Conservation (phyloP, 2,888 invertebrate genomes). For the Phyllotreta striolata region DNA sequence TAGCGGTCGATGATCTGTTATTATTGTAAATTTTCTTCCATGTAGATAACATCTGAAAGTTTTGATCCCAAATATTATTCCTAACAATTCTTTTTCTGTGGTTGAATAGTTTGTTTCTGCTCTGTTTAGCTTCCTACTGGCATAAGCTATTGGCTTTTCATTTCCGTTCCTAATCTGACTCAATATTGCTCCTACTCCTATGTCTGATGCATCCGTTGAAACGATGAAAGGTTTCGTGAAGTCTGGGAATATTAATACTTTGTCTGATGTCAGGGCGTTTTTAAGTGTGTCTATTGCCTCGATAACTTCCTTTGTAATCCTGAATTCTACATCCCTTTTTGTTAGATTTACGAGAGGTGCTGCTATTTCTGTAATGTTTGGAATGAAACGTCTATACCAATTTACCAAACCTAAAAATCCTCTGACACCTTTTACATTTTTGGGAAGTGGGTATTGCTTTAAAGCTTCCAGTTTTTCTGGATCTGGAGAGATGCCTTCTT, state of each 20-base stretch:
- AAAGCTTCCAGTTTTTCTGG: slow-evolving; percentile 24
- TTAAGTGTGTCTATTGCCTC: slow-evolving; percentile 27
- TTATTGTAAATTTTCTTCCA: slow-evolving; percentile 17
- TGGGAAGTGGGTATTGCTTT: slow-evolving; percentile 16
- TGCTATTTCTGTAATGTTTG: slow-evolving; percentile 28
- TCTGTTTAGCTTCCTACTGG: slow-evolving; percentile 27
- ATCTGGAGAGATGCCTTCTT: slow-evolving; percentile 29
- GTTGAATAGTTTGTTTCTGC: slow-evolving; percentile 17
- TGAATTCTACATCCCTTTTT: slow-evolving; percentile 32
- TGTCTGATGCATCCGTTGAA: slow-evolving; percentile 32
- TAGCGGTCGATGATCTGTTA: slow-evolving; percentile 21
- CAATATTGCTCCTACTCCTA: slow-evolving; percentile 31
- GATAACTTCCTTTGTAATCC: slow-evolving; percentile 27
- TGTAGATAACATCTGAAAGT: slow-evolving; percentile 13
- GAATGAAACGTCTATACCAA: slow-evolving; percentile 35
- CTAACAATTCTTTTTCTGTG: slow-evolving; percentile 25
- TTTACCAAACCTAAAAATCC: slow-evolving; percentile 35
- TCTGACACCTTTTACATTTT: slow-evolving; percentile 28
- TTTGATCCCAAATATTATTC: slow-evolving; percentile 17
- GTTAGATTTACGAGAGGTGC: slow-evolving; percentile 27
- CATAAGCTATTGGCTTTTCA: slow-evolving; percentile 33
- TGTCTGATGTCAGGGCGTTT: slow-evolving; percentile 25
- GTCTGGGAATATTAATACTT: slow-evolving; percentile 35
- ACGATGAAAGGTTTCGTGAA: slow-evolving; percentile 36
- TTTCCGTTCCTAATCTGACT: slow-evolving; percentile 34